Conservation (phyloP, 2,888 invertebrate species). For the Panzeria rudis region DNA sequence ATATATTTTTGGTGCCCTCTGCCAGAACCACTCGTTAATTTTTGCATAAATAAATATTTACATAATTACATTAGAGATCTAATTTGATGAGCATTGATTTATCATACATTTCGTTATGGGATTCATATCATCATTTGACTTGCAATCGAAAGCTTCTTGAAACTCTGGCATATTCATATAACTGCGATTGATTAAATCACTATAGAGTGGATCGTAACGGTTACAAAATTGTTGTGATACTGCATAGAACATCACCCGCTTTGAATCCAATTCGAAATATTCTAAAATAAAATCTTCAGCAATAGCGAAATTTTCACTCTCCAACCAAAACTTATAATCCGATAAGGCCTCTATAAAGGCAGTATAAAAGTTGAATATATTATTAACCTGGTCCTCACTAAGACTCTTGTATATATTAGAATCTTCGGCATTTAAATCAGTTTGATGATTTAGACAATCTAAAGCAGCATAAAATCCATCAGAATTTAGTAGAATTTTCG, state of each 20-base stretch:
- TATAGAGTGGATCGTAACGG: constrained; percentile 77
- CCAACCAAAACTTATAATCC: constrained; percentile 81
- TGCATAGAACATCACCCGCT: constrained; percentile 80
- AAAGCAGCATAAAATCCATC: constrained; percentile 80
- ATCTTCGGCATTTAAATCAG: constrained; percentile 71
- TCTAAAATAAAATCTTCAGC: constrained; percentile 80
- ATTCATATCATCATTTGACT: constrained; percentile 77
- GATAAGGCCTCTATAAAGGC: constrained; percentile 77
- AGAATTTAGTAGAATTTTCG: constrained; percentile 76
- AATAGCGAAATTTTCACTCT: constrained; percentile 80
- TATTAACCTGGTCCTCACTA: constrained; percentile 74
- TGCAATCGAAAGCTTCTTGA: constrained; percentile 79
- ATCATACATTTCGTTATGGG: constrained; percentile 79
- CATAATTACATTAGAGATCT: background rate
- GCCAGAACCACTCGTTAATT: too few relatives aligned
- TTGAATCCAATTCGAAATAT: constrained; percentile 77
- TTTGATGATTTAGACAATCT: constrained; percentile 79
- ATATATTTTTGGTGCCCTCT: too few relatives aligned
- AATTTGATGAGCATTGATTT: constrained; percentile 46
- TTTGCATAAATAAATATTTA: background rate
- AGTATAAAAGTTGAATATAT: constrained; percentile 78
- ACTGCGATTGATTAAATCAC: constrained; percentile 78
- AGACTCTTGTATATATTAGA: constrained; percentile 73
- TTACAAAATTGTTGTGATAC: constrained; percentile 80
- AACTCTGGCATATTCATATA: constrained; percentile 81